These are phyloP conservation scores for Crocidura indochinensis DNA, from an alignment of 2,797 vertebrate species.

Conservation along the genomic window DNA sequence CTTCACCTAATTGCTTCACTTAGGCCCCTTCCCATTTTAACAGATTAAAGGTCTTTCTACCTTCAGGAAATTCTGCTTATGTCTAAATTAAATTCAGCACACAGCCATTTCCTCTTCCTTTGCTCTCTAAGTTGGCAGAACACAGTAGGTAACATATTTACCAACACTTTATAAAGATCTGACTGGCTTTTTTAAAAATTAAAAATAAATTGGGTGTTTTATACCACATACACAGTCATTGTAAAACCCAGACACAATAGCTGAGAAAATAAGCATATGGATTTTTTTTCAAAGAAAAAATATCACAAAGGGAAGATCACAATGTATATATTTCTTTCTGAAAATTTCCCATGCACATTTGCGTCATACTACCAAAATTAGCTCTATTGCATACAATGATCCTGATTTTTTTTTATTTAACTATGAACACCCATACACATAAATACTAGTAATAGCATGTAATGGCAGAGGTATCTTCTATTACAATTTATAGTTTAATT, in stretches of 20 bases:
- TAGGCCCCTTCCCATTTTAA: slow-evolving; percentile 57
- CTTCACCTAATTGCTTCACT: slow-evolving; percentile 45
- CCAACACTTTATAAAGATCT: slow-evolving; percentile 57
- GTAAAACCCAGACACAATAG: slow-evolving; percentile 50
- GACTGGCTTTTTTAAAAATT: not conserved
- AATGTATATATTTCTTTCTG: not conserved
- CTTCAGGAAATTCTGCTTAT: slow-evolving; percentile 65
- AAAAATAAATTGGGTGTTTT: slow-evolving; percentile 46
- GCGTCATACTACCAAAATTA: slow-evolving; percentile 10
- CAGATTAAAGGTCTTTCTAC: slow-evolving; percentile 64
- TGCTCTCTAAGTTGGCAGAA: slow-evolving; percentile 55
- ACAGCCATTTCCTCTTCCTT: slow-evolving; percentile 62
- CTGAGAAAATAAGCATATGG: slow-evolving; percentile 56
- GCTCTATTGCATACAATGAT: not conserved
- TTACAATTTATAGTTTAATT: slow-evolving; percentile 23
- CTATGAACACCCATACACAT: not conserved
- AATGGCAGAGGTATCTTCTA: slow-evolving; percentile 9
- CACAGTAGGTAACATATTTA: slow-evolving; percentile 48
- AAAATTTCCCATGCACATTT: slow-evolving; percentile 44
- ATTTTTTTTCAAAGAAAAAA: not conserved
- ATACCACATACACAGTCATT: slow-evolving; percentile 12
- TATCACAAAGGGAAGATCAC: not conserved
- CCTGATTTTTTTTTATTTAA: not conserved
- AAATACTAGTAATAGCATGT: slow-evolving; percentile 22
- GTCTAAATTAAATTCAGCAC: slow-evolving; percentile 71